Evolutionary conservation across 37 sponge, comb jelly and placozoan species (phyloP).

Genomic region (Crambe crambe): DNA sequence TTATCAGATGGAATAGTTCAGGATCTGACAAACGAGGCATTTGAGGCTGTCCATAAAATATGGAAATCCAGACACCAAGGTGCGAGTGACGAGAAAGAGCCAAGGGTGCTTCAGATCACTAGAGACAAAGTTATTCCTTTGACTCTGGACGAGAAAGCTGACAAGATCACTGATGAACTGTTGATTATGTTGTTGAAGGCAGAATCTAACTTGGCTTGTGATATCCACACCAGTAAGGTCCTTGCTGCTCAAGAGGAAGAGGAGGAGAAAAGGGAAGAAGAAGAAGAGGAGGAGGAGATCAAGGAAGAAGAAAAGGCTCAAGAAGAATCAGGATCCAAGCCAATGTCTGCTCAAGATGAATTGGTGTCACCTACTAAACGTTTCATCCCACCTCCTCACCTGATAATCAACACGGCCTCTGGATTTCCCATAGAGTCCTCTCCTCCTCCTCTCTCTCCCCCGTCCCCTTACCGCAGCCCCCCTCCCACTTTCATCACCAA

Average conservation of each 20-base stretch:
- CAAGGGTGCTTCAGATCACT: not conserved
- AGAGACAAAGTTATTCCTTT: conserved; percentile 17
- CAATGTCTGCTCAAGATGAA: too few species aligned
- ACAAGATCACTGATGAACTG: conserved; percentile 50
- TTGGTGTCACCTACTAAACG: not conserved
- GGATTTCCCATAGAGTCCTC: not conserved
- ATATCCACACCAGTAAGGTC: conserved; percentile 15
- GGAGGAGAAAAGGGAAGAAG: not conserved
- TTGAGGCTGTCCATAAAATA: conserved; percentile 36
- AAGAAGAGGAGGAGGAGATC: not conserved
- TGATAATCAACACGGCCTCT: not conserved
- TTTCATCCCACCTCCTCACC: not conserved
- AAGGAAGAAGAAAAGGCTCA: not conserved
- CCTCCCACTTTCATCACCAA: not conserved
- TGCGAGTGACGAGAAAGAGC: not conserved
- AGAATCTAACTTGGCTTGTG: conserved; percentile 29
- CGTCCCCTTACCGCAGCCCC: conserved; percentile 9
- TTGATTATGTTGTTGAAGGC: conserved; percentile 36
- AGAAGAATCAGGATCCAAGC: too few species aligned
- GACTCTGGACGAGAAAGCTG: conserved; percentile 46
- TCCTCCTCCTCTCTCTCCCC: conserved; percentile 30
- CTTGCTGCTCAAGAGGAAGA: not conserved
- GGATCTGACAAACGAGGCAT: conserved; percentile 62
- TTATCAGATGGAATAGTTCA: conserved; percentile 29
- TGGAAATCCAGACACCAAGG: conserved; percentile 10